These are phyloP conservation scores for Eriocheir sinensis DNA, from an alignment of 1,140 invertebrate genomes.

Conservation along the genomic window DNA sequence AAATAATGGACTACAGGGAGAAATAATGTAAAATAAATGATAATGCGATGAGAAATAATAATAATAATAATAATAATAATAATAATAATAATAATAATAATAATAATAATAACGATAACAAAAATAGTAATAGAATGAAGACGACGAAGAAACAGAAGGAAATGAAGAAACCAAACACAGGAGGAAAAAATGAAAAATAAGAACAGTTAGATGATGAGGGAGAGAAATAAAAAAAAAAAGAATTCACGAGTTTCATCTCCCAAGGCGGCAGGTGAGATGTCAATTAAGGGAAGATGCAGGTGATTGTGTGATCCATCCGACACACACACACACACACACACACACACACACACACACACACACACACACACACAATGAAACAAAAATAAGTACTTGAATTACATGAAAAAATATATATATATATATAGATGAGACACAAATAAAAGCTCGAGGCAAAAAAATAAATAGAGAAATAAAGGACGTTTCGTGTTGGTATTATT, in stretches of 20 bases:
- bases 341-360: no score
- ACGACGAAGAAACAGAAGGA: no score
- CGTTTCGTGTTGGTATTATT: background rate
- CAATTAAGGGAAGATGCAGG: background rate
- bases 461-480: background rate
- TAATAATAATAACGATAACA: background rate
- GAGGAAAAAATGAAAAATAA: no score
- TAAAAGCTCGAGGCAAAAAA: background rate
- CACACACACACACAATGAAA: background rate
- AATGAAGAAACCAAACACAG: no score
- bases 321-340: no score
- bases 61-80: background rate
- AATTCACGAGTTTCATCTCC: no score
- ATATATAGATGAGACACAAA: background rate
- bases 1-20: no score
- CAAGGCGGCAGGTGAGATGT: no score
- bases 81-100: slow-evolving; percentile 14
- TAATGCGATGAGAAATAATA: slow-evolving; percentile 13
- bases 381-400: background rate
- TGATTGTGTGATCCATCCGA: background rate
- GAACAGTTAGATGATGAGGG: no score
- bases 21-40: background rate
- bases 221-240: no score
- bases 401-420: background rate
- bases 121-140: background rate